Evolutionary conservation across 2,113 vertebrate genomes (phyloP).

Genomic region (Prunella fulvescens): DNA sequence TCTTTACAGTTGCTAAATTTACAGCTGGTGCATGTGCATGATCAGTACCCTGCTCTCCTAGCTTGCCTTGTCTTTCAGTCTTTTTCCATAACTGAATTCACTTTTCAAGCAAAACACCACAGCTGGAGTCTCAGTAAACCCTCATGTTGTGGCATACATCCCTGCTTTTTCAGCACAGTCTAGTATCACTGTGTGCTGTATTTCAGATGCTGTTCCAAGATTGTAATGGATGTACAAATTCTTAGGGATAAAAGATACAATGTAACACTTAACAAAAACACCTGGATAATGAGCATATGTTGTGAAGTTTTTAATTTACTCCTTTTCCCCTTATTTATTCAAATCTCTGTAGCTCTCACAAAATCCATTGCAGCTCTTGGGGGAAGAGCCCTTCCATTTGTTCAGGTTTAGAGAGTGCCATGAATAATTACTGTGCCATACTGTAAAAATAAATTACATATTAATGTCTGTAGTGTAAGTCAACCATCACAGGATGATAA

Average conservation of each 20-base stretch:
- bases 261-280: not conserved
- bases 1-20: not conserved
- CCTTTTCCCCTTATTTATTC: not conserved
- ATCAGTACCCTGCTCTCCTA: not conserved
- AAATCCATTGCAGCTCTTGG: not conserved
- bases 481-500: not conserved
- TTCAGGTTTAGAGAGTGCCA: not conserved
- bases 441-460: slow-evolving; percentile 10
- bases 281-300: not conserved
- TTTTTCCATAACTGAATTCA: not conserved
- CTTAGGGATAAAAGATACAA: not conserved
- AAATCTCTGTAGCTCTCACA: not conserved
- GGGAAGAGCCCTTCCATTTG: not conserved
- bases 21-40: not conserved
- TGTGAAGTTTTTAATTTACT: not conserved
- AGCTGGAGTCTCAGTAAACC: not conserved
- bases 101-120: not conserved
- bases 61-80: not conserved
- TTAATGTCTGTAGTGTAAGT: not conserved
- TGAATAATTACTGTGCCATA: not conserved
- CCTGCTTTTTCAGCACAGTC: not conserved
- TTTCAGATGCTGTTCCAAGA: not conserved
- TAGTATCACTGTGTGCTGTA: not conserved
- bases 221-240: not conserved
- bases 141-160: not conserved